Conservation (phyloP, 1,140 invertebrate genomes). For the Drosophila chauvacae region DNA sequence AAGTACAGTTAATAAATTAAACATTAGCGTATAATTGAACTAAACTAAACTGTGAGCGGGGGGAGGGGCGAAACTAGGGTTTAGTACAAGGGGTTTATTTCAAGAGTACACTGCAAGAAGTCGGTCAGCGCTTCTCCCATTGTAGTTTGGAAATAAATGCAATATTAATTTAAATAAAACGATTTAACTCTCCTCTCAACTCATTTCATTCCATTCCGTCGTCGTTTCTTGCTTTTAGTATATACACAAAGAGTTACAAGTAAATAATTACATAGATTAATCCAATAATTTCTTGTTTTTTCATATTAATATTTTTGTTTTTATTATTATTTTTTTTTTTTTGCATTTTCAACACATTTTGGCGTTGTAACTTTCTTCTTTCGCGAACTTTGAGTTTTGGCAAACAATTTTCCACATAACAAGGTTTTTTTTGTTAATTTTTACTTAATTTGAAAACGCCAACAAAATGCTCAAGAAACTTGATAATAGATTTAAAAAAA, state of each 20-base stretch:
- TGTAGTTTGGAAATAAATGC: slow-evolving; percentile 80
- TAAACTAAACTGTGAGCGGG: slow-evolving; percentile 53
- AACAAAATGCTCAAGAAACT: slow-evolving; percentile 10
- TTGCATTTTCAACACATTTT: slow-evolving; percentile 68
- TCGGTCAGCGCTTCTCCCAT: slow-evolving; percentile 58
- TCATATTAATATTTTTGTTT: slow-evolving; percentile 8
- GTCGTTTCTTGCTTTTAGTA: slow-evolving; percentile 52
- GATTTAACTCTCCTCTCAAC: slow-evolving; percentile 19
- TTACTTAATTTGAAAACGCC: slow-evolving; percentile 9
- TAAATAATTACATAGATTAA: slow-evolving; percentile 52
- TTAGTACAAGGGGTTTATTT: slow-evolving; percentile 62
- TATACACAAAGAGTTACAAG: slow-evolving; percentile 66
- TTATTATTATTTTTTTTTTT: slow-evolving; percentile 29
- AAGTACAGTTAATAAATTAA: slow-evolving; percentile 83
- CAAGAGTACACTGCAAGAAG: slow-evolving; percentile 76
- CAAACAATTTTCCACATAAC: slow-evolving; percentile 55
- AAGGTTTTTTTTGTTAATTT: slow-evolving; percentile 1
- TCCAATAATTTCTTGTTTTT: slow-evolving; percentile 30
- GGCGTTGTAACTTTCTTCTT: slow-evolving; percentile 42
- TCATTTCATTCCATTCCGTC: neutral
- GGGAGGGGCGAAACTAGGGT: slow-evolving; percentile 22
- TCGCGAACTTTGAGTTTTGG: slow-evolving; percentile 74
- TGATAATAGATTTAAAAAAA: slow-evolving; percentile 11
- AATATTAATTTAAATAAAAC: slow-evolving; percentile 60
- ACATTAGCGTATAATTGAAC: slow-evolving; percentile 67